Percentiles rank a stretch among this genome's conserved stretches.
These are phyloP conservation scores for Lepus oiostolus DNA, from an alignment of 2,797 vertebrate genomes.

Conservation along the genomic window DNA sequence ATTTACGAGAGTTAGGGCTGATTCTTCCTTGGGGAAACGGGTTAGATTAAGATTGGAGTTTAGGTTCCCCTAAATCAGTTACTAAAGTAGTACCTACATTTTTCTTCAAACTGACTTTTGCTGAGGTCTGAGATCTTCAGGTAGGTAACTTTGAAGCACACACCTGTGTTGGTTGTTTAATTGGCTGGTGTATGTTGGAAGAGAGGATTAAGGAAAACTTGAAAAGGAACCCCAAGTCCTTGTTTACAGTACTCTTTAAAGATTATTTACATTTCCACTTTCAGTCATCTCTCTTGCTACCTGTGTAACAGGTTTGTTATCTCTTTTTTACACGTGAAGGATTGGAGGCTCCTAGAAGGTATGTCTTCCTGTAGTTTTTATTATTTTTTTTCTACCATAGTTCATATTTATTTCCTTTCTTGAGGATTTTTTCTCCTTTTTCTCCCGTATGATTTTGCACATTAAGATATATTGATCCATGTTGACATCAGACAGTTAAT, in stretches of 20 bases:
- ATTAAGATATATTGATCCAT: not conserved
- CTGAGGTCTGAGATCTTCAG: not conserved
- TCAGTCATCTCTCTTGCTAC: slow-evolving; percentile 34
- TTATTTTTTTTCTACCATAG: not conserved
- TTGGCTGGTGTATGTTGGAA: slow-evolving; percentile 26
- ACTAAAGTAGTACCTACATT: not conserved
- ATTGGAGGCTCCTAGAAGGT: not conserved
- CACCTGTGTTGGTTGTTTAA: slow-evolving; percentile 49
- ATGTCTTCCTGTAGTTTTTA: slow-evolving; percentile 16
- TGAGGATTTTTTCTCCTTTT: not conserved
- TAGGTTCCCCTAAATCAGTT: not conserved
- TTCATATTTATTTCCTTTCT: slow-evolving; percentile 14
- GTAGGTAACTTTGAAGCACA: not conserved
- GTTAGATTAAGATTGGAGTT: slow-evolving; percentile 42
- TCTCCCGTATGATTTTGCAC: not conserved
- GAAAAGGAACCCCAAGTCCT: slow-evolving; percentile 1
- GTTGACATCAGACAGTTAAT: slow-evolving; percentile 45
- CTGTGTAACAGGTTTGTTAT: slow-evolving; percentile 18
- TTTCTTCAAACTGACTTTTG: not conserved
- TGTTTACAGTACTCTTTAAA: slow-evolving; percentile 19
- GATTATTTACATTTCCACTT: slow-evolving; percentile 23
- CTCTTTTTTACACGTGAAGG: slow-evolving; percentile 20
- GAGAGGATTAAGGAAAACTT: slow-evolving; percentile 33
- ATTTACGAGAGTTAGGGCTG: not conserved
- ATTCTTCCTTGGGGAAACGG: not conserved